phyloP scores from a whole-genome alignment of 2,888 invertebrate species.

The Odontomyia ornata region DNA sequence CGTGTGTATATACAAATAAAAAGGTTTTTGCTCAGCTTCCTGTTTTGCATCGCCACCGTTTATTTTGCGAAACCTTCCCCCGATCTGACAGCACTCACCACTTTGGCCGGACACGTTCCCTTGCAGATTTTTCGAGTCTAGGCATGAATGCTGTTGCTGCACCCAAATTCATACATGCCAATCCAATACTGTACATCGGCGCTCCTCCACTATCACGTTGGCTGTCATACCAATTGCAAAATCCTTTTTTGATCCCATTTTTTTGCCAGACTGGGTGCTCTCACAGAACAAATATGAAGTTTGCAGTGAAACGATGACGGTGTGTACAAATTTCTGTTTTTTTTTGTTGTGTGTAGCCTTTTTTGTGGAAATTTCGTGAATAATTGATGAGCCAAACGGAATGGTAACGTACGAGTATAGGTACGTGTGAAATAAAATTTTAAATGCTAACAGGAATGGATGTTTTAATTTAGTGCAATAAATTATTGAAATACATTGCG shows the following conservation, averaged over 20 bases:
- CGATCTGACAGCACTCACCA: neutral
- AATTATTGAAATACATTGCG: constrained; percentile 44
- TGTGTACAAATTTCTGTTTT: neutral
- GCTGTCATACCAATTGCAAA: constrained; percentile 19
- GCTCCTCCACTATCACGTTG: neutral
- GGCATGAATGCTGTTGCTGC: no score
- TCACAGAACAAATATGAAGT: constrained; percentile 17
- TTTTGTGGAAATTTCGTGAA: constrained; percentile 26
- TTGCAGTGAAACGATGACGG: neutral
- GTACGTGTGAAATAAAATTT: constrained; percentile 40
- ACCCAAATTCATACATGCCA: neutral
- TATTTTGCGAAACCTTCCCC: neutral
- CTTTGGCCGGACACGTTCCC: neutral
- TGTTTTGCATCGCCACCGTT: neutral
- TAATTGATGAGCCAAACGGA: constrained; percentile 46
- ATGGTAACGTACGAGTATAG: constrained; percentile 17
- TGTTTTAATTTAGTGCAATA: constrained; percentile 44
- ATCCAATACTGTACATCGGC: neutral
- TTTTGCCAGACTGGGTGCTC: neutral
- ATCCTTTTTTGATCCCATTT: constrained; percentile 22
- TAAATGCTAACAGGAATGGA: constrained; percentile 45
- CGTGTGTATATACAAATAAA: constrained; percentile 27
- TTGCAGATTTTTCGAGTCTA: constrained; percentile 11
- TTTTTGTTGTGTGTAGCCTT: constrained; percentile 13
- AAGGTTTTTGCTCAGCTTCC: constrained; percentile 13